Percentiles rank a stretch among this genome's conserved stretches.
Evolutionary conservation across 2,888 invertebrate genomes (phyloP).

Genomic region (Cacoxenus indagator): DNA sequence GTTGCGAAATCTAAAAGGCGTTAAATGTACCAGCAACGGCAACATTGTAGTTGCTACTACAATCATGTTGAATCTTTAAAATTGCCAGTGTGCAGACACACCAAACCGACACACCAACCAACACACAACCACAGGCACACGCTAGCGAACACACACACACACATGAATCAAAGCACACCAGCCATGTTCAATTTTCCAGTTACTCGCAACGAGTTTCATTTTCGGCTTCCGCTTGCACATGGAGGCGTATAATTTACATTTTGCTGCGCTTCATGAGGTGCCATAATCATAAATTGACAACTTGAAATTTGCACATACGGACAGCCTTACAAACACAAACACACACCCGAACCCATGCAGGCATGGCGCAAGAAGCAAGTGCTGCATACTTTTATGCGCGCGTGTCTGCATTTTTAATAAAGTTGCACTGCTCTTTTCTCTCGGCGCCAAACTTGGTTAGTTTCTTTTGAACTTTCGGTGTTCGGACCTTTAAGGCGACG

Average conservation of each 20-base stretch:
- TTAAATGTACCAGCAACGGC: constrained; percentile 47
- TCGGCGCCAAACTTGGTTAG: constrained; percentile 29
- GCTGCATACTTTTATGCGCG: constrained; percentile 28
- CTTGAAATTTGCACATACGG: constrained; percentile 58
- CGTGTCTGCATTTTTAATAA: constrained; percentile 60
- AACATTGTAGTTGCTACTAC: constrained; percentile 29
- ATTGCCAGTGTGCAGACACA: constrained; percentile 48
- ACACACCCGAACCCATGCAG: background rate
- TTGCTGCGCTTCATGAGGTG: constrained; percentile 59
- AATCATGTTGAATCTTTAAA: constrained; percentile 53
- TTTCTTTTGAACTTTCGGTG: constrained; percentile 26
- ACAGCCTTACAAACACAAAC: background rate
- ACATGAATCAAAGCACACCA: background rate
- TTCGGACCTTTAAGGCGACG: constrained; percentile 51
- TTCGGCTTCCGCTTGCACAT: constrained; percentile 45
- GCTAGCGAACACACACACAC: constrained; percentile 1
- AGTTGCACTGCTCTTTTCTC: background rate
- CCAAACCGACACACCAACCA: constrained; percentile 17
- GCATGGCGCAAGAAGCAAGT: constrained; percentile 13
- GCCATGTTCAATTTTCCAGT: constrained; percentile 19
- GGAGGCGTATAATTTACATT: constrained; percentile 34
- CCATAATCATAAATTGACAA: constrained; percentile 65
- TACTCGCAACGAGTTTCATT: constrained; percentile 1
- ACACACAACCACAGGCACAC: constrained; percentile 2
- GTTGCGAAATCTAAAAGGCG: constrained; percentile 55